Conservation (phyloP, 2,888 invertebrate genomes). For the Caenorhabditis drosophilae region DNA sequence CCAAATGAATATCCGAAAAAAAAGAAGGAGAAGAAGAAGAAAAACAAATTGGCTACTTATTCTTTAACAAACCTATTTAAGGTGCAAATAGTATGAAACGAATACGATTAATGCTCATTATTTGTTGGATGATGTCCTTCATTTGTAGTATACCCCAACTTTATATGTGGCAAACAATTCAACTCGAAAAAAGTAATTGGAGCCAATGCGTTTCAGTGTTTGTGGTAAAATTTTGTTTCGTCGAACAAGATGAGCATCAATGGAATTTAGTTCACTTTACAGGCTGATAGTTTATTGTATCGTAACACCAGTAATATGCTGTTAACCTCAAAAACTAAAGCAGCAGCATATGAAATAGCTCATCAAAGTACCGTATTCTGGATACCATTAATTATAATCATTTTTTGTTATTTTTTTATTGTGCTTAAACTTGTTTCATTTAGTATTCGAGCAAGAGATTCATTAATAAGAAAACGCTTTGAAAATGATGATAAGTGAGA, state of each 20-base stretch:
- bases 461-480: background rate
- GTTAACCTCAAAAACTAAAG: background rate
- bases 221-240: too few species aligned
- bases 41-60: background rate
- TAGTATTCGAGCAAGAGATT: background rate
- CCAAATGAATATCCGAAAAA: background rate
- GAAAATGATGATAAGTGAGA: constrained; percentile 3
- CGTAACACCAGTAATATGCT: too few species aligned
- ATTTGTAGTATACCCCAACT: constrained; percentile 61
- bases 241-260: too few species aligned
- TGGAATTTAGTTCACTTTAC: too few species aligned
- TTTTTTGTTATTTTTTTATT: constrained; percentile 32
- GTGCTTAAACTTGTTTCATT: constrained; percentile 31
- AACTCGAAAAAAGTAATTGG: constrained; percentile 35
- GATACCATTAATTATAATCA: constrained; percentile 34
- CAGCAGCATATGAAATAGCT: constrained; percentile 45
- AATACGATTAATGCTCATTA: constrained; percentile 21
- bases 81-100: constrained; percentile 37
- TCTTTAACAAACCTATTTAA: background rate
- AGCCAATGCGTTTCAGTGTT: constrained; percentile 59
- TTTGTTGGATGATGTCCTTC: constrained; percentile 56
- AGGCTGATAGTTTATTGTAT: too few species aligned
- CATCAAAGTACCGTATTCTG: constrained; percentile 41
- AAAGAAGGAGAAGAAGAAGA: background rate
- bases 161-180: constrained; percentile 53